These are phyloP conservation scores for Caenorhabditis japonica DNA, from an alignment of 2,888 invertebrate genomes.

Conservation along the genomic window DNA sequence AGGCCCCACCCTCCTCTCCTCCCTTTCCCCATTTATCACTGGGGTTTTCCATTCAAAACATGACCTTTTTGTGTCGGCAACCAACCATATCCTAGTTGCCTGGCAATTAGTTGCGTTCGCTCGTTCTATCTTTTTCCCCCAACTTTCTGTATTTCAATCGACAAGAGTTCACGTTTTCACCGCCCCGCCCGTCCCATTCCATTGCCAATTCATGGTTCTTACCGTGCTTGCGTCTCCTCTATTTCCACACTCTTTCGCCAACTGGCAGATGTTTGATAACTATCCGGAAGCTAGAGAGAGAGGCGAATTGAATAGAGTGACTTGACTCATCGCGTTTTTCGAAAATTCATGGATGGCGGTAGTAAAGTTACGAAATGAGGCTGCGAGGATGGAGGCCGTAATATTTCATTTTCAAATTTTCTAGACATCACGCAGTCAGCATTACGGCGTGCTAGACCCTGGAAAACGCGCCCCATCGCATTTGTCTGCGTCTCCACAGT, in stretches of 20 bases:
- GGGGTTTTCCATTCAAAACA: conserved; percentile 28
- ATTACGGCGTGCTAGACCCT: too few species aligned
- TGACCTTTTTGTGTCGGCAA: conserved; percentile 38
- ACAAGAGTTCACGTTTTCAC: neutral
- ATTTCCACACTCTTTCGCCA: conserved; percentile 15
- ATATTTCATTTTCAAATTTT: too few species aligned
- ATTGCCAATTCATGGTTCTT: conserved; percentile 29
- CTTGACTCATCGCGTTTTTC: conserved; percentile 17
- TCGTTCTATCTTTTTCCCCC: neutral
- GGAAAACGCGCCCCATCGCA: too few species aligned
- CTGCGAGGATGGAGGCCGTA: neutral
- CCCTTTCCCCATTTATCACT: conserved; percentile 32
- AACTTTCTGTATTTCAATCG: conserved; percentile 4
- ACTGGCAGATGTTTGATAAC: conserved; percentile 40
- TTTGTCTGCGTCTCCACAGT: too few species aligned
- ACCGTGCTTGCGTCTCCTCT: conserved; percentile 20
- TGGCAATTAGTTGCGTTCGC: conserved; percentile 27
- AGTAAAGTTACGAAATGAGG: neutral
- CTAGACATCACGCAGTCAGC: too few species aligned
- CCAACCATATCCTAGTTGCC: conserved; percentile 25
- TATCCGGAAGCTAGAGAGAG: conserved; percentile 34
- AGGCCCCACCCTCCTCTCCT: neutral
- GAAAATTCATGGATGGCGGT: conserved; percentile 6
- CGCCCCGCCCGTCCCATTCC: conserved; percentile 1
- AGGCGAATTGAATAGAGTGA: neutral